Evolutionary conservation across 2,888 invertebrate species (phyloP).

Genomic region (Lymantria dispar): DNA sequence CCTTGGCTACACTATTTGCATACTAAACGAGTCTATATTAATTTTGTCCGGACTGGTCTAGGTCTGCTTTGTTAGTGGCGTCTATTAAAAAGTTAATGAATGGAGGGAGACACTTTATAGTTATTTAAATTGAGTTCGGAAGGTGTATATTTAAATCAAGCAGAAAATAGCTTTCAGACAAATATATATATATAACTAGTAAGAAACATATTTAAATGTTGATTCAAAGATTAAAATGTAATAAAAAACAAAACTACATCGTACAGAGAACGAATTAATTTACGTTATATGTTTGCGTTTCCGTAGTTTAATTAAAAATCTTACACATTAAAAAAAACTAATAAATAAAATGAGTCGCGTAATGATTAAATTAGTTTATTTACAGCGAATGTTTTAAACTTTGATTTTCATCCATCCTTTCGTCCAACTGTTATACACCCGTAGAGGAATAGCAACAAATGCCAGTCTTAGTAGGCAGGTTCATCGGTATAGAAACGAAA

Average conservation of each 20-base stretch:
- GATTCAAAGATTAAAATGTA: neutral
- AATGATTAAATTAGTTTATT: too few species aligned
- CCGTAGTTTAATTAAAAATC: neutral
- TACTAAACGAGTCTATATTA: constrained; percentile 78
- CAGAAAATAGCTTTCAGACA: neutral
- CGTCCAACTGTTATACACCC: too few species aligned
- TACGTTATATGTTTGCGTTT: constrained; percentile 8
- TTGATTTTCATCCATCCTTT: too few species aligned
- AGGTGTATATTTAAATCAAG: neutral
- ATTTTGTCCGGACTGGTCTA: constrained; percentile 56
- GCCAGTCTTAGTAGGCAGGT: too few species aligned
- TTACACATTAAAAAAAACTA: neutral
- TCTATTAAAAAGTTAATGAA: constrained; percentile 30
- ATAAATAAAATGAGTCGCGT: constrained; percentile 1
- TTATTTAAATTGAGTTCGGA: constrained; percentile 6
- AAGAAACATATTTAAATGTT: neutral
- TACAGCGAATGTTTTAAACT: too few species aligned
- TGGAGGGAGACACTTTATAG: constrained; percentile 2
- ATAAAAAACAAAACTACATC: neutral
- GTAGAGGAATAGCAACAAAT: too few species aligned
- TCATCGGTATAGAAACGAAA: too few species aligned
- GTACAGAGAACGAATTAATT: neutral
- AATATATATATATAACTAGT: neutral
- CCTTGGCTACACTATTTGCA: constrained; percentile 67
- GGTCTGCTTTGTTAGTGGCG: constrained; percentile 26